A percentile compares a stretch with the other conserved stretches of the same genome.
phyloP scores from a whole-genome alignment of 2,888 invertebrate species.

The Hypena proboscidalis region DNA sequence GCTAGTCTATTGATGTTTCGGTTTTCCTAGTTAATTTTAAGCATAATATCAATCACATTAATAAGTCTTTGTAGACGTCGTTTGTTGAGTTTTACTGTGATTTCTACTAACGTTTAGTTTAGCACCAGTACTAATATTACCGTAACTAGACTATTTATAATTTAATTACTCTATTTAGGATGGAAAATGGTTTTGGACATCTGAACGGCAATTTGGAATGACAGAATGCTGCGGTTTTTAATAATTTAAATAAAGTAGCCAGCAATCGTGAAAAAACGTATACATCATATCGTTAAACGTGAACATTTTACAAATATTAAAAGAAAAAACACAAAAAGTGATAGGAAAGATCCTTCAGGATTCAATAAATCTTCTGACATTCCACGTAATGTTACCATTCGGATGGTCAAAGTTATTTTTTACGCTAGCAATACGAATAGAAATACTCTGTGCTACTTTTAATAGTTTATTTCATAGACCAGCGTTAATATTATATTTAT shows the following conservation, averaged over 20 bases:
- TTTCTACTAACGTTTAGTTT: slow-evolving; percentile 63
- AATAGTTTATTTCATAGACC: slow-evolving; percentile 28
- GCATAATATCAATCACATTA: slow-evolving; percentile 48
- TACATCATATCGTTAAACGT: too few species aligned
- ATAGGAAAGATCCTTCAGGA: too few species aligned
- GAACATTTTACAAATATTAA: too few species aligned
- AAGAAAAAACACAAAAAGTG: too few species aligned
- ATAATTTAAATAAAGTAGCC: too few species aligned
- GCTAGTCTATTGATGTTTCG: slow-evolving; percentile 60
- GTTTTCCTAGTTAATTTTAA: slow-evolving; percentile 39
- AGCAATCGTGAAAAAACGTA: too few species aligned
- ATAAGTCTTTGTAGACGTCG: slow-evolving; percentile 34
- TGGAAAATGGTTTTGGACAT: neutral
- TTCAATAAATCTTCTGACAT: too few species aligned
- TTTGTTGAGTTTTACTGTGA: slow-evolving; percentile 73
- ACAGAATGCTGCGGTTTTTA: too few species aligned
- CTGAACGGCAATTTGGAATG: neutral
- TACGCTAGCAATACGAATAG: slow-evolving; percentile 25
- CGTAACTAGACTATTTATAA: slow-evolving; percentile 32
- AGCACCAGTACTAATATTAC: slow-evolving; percentile 30
- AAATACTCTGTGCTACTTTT: slow-evolving; percentile 41
- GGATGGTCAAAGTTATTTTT: slow-evolving; percentile 22
- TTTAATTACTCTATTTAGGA: slow-evolving; percentile 8
- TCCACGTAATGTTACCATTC: neutral
- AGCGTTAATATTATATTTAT: slow-evolving; percentile 21